Evolutionary conservation across 2,888 invertebrate genomes (phyloP), one percentile per base, ranked within the genome.

Genomic region (Torymus auratus): DNA sequence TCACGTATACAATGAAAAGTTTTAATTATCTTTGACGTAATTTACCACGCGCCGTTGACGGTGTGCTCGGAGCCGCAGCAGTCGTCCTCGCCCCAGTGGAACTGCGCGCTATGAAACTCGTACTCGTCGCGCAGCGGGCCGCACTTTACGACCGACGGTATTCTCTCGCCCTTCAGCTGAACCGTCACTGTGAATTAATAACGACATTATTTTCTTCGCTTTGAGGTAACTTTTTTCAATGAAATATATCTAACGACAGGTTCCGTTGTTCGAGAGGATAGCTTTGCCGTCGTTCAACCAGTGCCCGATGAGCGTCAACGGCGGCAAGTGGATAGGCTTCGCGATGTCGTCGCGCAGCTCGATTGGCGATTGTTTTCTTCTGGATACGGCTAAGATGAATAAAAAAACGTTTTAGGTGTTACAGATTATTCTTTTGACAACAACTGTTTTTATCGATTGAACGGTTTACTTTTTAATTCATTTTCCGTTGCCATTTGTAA

Each of bases 251-350:
- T 84, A 89, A 89, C 87, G 10, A 81, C 7, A 82, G 17, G 56
- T 7, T 2, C 89, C 89, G 13, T 82, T 78, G 69, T 89, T 89
- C 0, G 41, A 50, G 23, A 89, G 72, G 60, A 52, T 74, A 5
- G 89, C 87, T 61, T 87, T 85, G 13, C 89, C 89, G 23, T 88
- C 88, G 41, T 85, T 86, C 15, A 85, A 70, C 89, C 89, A 89
- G 65, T 89, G 88, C 2, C 89, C 89, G 61, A 84, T 87, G 4
- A 89, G 73, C 17, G 85, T 84, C 52, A 89, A 82, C 0, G 87
- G 86, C 53, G 86, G 82, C 78, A 84, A 86, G 75, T 79, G 82
- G 20, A 83, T 84, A 0, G 70, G 55, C 15, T 68, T 77, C 15
- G 84, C 83, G 4, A 84, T 50, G n/a, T 79, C 81, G 56, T 88